Evolutionary conservation across 23 tunicate species (phyloP).

Genomic region (Corella eumyota): DNA sequence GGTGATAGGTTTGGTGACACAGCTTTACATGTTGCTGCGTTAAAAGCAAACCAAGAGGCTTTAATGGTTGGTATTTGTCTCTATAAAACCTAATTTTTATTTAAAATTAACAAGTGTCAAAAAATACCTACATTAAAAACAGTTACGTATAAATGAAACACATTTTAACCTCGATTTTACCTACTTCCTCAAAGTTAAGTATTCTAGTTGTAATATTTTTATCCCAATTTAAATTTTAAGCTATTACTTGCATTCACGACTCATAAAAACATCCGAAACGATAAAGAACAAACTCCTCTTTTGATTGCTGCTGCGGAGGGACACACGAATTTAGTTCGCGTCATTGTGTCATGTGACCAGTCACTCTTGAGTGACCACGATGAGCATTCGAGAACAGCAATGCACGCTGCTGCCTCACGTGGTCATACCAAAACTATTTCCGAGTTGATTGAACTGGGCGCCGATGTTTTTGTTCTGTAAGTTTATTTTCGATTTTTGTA

Average conservation of each 20-base stretch:
- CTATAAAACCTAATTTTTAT: too few relatives aligned
- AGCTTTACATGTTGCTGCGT: conserved; percentile 9
- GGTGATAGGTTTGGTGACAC: conserved; percentile 18
- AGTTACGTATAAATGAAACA: too few relatives aligned
- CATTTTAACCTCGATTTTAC: too few relatives aligned
- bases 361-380: conserved; percentile 24
- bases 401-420: conserved; percentile 29
- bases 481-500: too few relatives aligned
- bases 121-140: too few relatives aligned
- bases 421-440: conserved; percentile 5
- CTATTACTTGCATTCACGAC: neutral
- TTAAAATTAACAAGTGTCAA: too few relatives aligned
- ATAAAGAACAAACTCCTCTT: conserved; percentile 24
- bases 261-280: conserved; percentile 18
- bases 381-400: conserved; percentile 20
- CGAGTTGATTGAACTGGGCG: conserved; percentile 14
- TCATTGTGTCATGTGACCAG: conserved; percentile 6
- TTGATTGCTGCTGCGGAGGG: conserved; percentile 15
- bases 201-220: neutral
- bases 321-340: conserved; percentile 10
- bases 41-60: neutral
- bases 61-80: conserved; percentile 15
- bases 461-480: conserved; percentile 8
- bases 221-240: neutral
- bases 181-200: too few relatives aligned